Percentiles rank a stretch among this genome's conserved stretches.
Evolutionary conservation across 2,113 vertebrate genomes (phyloP).

Genomic region (Paratilapia polleni): DNA sequence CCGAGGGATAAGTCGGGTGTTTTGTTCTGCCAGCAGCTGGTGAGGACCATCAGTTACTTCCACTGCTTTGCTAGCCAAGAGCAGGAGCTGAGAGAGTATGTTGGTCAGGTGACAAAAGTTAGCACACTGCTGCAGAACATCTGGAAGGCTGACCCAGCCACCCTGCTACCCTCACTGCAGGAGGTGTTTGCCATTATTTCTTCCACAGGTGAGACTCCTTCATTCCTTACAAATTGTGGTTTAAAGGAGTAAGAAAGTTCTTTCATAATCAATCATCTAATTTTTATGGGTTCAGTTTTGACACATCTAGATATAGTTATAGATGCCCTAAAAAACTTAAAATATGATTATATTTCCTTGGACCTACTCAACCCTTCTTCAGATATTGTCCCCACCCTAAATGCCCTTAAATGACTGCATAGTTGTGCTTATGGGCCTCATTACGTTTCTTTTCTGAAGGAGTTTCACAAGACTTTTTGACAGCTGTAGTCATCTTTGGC

Average conservation of each 20-base stretch:
- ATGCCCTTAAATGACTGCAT: not conserved
- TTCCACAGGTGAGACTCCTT: constrained; percentile 85
- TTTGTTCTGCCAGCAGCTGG: constrained; percentile 96
- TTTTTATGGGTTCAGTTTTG: not conserved
- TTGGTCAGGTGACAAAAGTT: constrained; percentile 93
- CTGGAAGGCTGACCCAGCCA: constrained; percentile 93
- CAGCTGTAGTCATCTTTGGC: not conserved
- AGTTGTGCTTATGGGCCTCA: not conserved
- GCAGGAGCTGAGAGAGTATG: constrained; percentile 90
- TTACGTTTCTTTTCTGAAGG: not conserved
- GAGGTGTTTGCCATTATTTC: constrained; percentile 97
- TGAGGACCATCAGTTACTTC: constrained; percentile 94
- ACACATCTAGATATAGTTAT: not conserved
- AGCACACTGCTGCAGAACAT: constrained; percentile 91
- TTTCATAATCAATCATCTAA: not conserved
- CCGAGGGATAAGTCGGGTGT: constrained; percentile 88
- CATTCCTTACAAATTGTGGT: not conserved
- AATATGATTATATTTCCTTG: not conserved
- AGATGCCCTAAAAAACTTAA: not conserved
- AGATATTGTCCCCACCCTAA: not conserved
- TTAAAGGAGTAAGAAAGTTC: not conserved
- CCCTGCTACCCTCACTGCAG: constrained; percentile 92
- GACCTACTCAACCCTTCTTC: not conserved
- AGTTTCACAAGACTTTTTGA: not conserved
- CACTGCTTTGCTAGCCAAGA: constrained; percentile 89